Conservation (phyloP, 2,113 vertebrate species). For the Puntigrus tetrazona region DNA sequence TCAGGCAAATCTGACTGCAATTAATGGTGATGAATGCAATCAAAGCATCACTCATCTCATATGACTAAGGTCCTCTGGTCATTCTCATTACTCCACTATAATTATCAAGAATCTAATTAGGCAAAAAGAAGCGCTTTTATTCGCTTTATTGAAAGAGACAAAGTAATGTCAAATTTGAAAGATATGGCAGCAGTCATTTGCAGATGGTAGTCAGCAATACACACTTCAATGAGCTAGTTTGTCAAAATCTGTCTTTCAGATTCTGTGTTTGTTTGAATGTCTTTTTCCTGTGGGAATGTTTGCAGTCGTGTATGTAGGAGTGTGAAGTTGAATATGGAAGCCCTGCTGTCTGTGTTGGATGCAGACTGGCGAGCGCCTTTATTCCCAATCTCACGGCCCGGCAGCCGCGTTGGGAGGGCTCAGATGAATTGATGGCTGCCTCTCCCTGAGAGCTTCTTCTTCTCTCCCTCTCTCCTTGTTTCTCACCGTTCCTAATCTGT, state of each 20-base stretch:
- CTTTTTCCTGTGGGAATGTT: slow-evolving; percentile 25
- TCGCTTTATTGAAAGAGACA: slow-evolving; percentile 61
- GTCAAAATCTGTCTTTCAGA: slow-evolving; percentile 17
- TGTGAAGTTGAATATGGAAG: slow-evolving; percentile 42
- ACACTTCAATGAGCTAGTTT: slow-evolving; percentile 5
- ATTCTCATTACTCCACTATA: slow-evolving; percentile 73
- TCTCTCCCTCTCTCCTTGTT: slow-evolving; percentile 26
- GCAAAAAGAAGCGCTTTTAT: slow-evolving; percentile 53
- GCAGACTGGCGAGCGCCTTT: slow-evolving; percentile 53
- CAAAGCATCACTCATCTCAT: slow-evolving; percentile 63
- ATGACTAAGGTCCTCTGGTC: slow-evolving; percentile 65
- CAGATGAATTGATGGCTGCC: slow-evolving; percentile 50
- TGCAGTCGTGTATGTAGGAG: slow-evolving; percentile 26
- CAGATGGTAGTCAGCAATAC: not conserved
- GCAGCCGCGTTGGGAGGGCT: slow-evolving; percentile 39
- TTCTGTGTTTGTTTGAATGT: slow-evolving; percentile 26
- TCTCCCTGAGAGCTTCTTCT: not conserved
- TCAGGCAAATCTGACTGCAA: slow-evolving; percentile 62
- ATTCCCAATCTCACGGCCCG: slow-evolving; percentile 54
- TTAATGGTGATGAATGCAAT: slow-evolving; percentile 67
- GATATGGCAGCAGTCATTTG: slow-evolving; percentile 18
- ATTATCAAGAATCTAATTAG: slow-evolving; percentile 71
- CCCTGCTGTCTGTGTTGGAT: slow-evolving; percentile 37
- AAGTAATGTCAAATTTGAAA: slow-evolving; percentile 62
- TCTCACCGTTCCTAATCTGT: slow-evolving; percentile 35